Evolutionary conservation across 1,140 invertebrate species (phyloP), one percentile per base, ranked within the genome.

Genomic region (Bombus sibiricus): DNA sequence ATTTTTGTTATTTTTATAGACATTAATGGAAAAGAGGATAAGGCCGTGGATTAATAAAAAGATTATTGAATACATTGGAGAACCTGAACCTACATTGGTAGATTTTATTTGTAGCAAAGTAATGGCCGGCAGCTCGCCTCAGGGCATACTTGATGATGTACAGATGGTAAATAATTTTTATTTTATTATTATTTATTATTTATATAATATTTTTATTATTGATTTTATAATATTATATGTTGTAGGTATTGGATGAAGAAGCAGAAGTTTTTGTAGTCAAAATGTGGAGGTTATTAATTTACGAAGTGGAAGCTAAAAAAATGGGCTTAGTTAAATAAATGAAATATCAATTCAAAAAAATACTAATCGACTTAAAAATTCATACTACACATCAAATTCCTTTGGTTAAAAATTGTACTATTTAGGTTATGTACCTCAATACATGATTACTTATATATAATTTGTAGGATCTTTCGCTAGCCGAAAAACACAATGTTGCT

Each of bases 31-130:
- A 94, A 98, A 98, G 93, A 97, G 99, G 93, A 99, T 99, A 94
- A 97, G 98, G 91, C 99, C 99, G 74, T 99, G 99, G 99, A 99
- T 99, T 83, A 99, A 99, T 95, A 99, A 99, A 95, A 99, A 99
- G 95, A 99, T 99, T 87, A 98, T 99, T 87, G 99, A 99, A 96
- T 99, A 99, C 95, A 99, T 99, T 93, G 99, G 99, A 71, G 99
- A 99, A 95, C 99, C 99, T 64, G 99, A 99, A 95, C 98, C 98
- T n/a, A 99, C 98, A 22, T 96, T 99, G 78, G 98, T 99, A 22
- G 98, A 99, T 96, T 99, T 99, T 96, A 99, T 99, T 93, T 99
- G 99, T 96, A 98, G 98, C 90, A 99, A 99, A 96, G 98, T 99
- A 76, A 96, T 99, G 95, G 97, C 98, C 68, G 98, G 98, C 81